Percentiles rank a stretch among this genome's conserved stretches.
phyloP scores from a whole-genome alignment of 92 coral and sea anemone species.

The Phymanthus crucifer region DNA sequence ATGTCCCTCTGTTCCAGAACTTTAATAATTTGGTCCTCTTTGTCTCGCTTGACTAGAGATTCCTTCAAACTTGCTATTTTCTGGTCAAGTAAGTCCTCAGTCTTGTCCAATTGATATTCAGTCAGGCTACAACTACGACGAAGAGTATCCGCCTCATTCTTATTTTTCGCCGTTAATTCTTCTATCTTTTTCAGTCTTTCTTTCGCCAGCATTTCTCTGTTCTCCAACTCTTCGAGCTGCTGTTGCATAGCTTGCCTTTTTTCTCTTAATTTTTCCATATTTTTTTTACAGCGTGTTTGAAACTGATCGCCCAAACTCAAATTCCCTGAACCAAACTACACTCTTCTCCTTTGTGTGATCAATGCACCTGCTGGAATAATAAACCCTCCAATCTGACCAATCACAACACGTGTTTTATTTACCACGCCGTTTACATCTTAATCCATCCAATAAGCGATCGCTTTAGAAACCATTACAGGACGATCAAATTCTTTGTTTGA shows the following conservation, averaged over 20 bases:
- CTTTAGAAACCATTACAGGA: slow-evolving; percentile 12
- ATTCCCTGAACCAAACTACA: slow-evolving; percentile 17
- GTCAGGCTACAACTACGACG: slow-evolving; percentile 29
- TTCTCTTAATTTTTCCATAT: slow-evolving; percentile 66
- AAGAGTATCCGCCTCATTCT: slow-evolving; percentile 27
- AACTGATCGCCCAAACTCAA: slow-evolving; percentile 18
- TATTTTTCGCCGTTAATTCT: slow-evolving; percentile 32
- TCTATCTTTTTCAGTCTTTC: slow-evolving; percentile 36
- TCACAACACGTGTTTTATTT: slow-evolving; percentile 18
- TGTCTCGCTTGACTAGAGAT: slow-evolving; percentile 32
- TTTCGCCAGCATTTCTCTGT: slow-evolving; percentile 45
- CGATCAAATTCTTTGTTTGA: slow-evolving; percentile 14
- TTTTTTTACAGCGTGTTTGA: not conserved
- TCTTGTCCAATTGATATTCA: slow-evolving; percentile 32
- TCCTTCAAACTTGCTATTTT: slow-evolving; percentile 12
- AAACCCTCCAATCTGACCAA: slow-evolving; percentile 26
- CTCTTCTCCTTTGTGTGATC: slow-evolving; percentile 40
- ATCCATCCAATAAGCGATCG: slow-evolving; percentile 27
- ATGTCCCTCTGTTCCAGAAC: slow-evolving; percentile 58
- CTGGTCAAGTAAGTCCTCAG: slow-evolving; percentile 37
- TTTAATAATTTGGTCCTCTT: slow-evolving; percentile 47
- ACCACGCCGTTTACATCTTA: no score
- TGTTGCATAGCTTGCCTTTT: slow-evolving; percentile 54
- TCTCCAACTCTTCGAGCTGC: slow-evolving; percentile 68
- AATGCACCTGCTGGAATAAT: slow-evolving; percentile 41